Conservation (phyloP, 2,113 vertebrate species). For the Daubentonia madagascariensis region DNA sequence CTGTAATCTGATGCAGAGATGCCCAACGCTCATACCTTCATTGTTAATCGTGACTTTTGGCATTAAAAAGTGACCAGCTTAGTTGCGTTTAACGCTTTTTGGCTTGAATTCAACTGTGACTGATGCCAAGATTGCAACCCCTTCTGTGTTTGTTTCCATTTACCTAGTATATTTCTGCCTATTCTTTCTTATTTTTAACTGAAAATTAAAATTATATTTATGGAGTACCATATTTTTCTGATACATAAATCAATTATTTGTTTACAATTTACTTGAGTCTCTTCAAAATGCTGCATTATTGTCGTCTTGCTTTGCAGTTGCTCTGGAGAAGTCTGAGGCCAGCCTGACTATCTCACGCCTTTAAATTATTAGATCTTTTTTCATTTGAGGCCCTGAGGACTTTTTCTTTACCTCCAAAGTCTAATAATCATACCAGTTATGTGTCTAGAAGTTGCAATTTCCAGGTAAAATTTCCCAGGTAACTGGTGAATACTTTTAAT, state of each 20-base stretch:
- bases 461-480: background rate
- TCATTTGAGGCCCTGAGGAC: background rate
- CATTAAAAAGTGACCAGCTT: background rate
- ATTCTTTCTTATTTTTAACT: background rate
- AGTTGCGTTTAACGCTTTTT: background rate
- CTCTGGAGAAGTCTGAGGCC: background rate
- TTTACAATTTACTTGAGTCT: background rate
- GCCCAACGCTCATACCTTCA: background rate
- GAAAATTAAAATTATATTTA: background rate
- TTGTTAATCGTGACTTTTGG: background rate
- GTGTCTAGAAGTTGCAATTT: background rate
- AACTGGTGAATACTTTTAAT: background rate
- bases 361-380: background rate
- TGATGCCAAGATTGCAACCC: background rate
- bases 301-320: background rate
- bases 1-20: background rate
- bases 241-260: background rate
- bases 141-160: background rate
- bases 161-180: background rate
- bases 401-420: background rate
- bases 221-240: background rate
- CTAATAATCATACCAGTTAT: background rate
- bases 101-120: background rate
- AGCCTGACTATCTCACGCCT: background rate
- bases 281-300: background rate